Evolutionary conservation across 2,113 vertebrate species (phyloP), one percentile per base, ranked within the genome.

Genomic region (Vicugna pacos): DNA sequence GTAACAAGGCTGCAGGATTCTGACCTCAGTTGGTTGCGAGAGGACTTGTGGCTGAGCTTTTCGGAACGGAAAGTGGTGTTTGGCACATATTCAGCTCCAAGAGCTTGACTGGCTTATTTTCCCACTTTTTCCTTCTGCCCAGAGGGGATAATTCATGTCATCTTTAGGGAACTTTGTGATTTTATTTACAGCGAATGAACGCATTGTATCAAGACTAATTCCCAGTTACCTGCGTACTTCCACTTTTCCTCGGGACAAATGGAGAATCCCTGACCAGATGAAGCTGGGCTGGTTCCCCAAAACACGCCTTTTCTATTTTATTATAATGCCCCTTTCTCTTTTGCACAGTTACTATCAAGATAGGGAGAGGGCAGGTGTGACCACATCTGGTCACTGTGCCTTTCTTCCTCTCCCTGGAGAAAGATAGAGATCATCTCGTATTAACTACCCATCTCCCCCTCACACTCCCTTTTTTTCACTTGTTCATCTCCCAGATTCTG

Each of bases 401-500:
- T 70, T 56, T 64, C 52, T 52, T 52, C 16, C 16, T 56, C 79
- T 77, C 75, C 14, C 94, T 30, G 14, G 65, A 46, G 86, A 77
- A 82, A 90, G 8, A 24, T 14, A 56, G 48, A 3, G 16, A 42
- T 16, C 14, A 2, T 52, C 38, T 81, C 32, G 56, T 46, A 32
- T 38, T 89, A 80, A 69, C 35, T 46, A 70, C 35, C 42, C 16
- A 1, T 30, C 35, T 35, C 50, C 89, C 30, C 35, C 5, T n/a
- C 48, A 35, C 26, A 60, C 16, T 7, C 17, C 20, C 62, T 77
- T 56, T 75, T 64, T 77, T 75, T 76, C n/a, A 81, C 81, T 79
- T 72, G 28, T 64, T 93, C 82, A 91, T 62, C 64, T 95, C 93
- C 86, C 77, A 58, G 93, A 82, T 46, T 83, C 42, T 52, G 38